phyloP scores from a whole-genome alignment of 2,113 vertebrate species.

The Craseonycteris thonglongyai region DNA sequence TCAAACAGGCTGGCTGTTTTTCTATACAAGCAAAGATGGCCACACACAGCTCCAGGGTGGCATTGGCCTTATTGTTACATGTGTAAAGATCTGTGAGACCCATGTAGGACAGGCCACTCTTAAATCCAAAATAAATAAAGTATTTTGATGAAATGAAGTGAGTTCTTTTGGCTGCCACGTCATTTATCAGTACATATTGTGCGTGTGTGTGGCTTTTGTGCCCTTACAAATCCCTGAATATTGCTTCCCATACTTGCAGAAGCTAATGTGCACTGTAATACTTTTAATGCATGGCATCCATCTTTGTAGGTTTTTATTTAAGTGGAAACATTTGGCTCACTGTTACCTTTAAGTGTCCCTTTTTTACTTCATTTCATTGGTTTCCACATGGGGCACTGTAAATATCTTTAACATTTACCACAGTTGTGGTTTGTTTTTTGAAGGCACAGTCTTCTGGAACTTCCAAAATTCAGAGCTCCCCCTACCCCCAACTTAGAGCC shows the following conservation, averaged over 20 bases:
- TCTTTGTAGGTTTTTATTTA: background rate
- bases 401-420: background rate
- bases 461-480: background rate
- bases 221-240: background rate
- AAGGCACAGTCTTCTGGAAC: background rate
- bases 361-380: background rate
- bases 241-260: background rate
- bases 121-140: background rate
- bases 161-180: background rate
- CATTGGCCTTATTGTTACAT: background rate
- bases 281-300: background rate
- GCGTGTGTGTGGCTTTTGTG: background rate
- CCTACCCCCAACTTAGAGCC: background rate
- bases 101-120: background rate
- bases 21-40: background rate
- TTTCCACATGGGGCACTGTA: background rate
- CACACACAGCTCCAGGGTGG: background rate
- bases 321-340: slow-evolving; percentile 6
- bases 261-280: background rate
- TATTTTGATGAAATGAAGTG: background rate
- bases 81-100: background rate
- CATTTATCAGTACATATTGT: background rate
- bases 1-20: background rate
- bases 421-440: background rate
- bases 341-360: background rate